Conservation (phyloP, 30 jellyfish, hydroid and myxozoan species). For the Sanderia malayensis region DNA sequence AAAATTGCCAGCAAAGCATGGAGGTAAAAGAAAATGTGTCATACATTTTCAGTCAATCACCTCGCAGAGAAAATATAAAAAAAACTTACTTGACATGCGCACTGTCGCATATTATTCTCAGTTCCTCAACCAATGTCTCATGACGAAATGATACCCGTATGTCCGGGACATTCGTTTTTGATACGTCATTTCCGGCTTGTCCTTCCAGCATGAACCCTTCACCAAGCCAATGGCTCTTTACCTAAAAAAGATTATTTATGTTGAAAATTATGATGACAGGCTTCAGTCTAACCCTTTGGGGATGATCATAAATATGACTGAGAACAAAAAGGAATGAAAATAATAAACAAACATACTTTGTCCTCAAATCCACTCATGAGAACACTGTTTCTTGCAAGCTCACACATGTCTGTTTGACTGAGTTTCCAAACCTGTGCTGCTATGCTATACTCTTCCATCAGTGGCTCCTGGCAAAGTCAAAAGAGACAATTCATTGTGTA, state of each 20-base stretch:
- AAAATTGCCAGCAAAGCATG: no score
- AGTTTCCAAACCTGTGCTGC: slow-evolving; percentile 98
- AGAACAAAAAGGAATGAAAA: no score
- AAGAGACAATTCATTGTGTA: no score
- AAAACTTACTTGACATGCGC: slow-evolving; percentile 29
- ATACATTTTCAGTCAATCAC: no score
- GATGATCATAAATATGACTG: no score
- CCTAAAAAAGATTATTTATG: no score
- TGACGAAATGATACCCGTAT: slow-evolving; percentile 81
- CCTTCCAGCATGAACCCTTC: slow-evolving; percentile 79
- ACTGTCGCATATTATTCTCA: slow-evolving; percentile 62
- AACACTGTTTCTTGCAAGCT: slow-evolving; percentile 91
- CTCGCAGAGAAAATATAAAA: not conserved
- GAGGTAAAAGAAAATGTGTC: no score
- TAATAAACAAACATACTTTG: no score
- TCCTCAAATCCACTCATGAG: slow-evolving; percentile 95
- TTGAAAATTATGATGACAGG: no score
- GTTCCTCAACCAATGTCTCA: slow-evolving; percentile 90
- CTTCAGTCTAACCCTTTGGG: no score
- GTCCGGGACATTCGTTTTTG: slow-evolving; percentile 92
- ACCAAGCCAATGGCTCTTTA: slow-evolving; percentile 95
- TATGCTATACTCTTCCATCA: slow-evolving; percentile 97
- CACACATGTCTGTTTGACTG: slow-evolving; percentile 94
- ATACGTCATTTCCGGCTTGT: slow-evolving; percentile 82
- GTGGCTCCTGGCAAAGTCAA: slow-evolving; percentile 79